Conservation (phyloP, 2,888 invertebrate species). For the Hipparchia semele region DNA sequence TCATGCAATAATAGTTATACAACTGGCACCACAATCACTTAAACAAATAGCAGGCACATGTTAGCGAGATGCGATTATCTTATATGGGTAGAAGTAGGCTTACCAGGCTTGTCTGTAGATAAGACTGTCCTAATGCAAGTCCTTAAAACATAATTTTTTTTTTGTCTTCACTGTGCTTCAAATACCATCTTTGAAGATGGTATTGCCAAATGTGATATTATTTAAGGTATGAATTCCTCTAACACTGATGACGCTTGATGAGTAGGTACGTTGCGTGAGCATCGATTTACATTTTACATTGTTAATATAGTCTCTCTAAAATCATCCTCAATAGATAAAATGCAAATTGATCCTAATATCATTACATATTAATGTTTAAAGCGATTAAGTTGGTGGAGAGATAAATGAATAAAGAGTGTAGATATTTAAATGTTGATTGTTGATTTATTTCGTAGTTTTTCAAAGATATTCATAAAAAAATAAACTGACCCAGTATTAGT, state of each 20-base stretch:
- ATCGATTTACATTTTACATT: background rate
- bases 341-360: background rate
- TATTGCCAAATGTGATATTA: no score
- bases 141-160: no score
- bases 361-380: background rate
- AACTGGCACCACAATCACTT: background rate
- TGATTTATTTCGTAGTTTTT: background rate
- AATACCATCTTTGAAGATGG: background rate
- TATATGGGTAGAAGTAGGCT: background rate
- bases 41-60: slow-evolving; percentile 10
- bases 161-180: background rate
- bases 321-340: no score
- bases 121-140: background rate
- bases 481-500: background rate
- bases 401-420: background rate
- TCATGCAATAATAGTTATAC: slow-evolving; percentile 3
- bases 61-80: slow-evolving; percentile 23
- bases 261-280: no score
- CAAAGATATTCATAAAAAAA: background rate
- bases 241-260: no score
- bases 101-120: background rate
- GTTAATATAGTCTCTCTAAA: no score
- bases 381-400: no score
- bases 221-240: no score
- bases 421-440: background rate